These are phyloP conservation scores for Araneus ventricosus DNA, from an alignment of 1,140 invertebrate genomes.

Conservation along the genomic window DNA sequence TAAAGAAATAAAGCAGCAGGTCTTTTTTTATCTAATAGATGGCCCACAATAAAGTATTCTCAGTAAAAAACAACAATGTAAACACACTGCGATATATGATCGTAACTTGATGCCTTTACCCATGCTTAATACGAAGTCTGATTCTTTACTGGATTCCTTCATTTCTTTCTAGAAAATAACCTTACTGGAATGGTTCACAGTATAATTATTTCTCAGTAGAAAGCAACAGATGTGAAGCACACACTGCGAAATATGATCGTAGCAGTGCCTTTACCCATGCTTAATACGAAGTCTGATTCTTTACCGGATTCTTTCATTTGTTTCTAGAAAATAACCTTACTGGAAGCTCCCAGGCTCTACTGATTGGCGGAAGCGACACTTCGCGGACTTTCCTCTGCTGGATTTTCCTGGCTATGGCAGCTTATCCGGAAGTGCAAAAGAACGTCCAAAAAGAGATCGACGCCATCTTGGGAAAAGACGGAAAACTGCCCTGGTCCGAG, in stretches of 20 bases:
- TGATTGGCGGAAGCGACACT: conserved; percentile 78
- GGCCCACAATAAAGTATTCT: no score
- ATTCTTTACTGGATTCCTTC: not conserved
- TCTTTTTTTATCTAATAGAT: no score
- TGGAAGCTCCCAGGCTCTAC: conserved; percentile 73
- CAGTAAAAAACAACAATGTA: no score
- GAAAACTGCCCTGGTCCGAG: conserved; percentile 74
- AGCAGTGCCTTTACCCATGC: no score
- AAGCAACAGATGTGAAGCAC: no score
- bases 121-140: no score
- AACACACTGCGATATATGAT: no score
- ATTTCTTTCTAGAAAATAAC: conserved; percentile 57
- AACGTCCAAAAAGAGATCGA: conserved; percentile 77
- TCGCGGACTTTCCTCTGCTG: conserved; percentile 75
- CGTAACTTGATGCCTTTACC: no score
- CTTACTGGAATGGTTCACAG: no score
- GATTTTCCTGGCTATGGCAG: conserved; percentile 76
- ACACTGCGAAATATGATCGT: no score
- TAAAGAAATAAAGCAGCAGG: no score
- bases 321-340: conserved; percentile 67
- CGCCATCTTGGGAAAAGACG: conserved; percentile 75
- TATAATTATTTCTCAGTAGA: no score
- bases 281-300: not conserved
- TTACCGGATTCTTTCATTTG: not conserved
- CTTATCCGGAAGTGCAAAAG: conserved; percentile 76